phyloP scores from a whole-genome alignment of 2,113 vertebrate species.

The Sinosuthora webbiana region DNA sequence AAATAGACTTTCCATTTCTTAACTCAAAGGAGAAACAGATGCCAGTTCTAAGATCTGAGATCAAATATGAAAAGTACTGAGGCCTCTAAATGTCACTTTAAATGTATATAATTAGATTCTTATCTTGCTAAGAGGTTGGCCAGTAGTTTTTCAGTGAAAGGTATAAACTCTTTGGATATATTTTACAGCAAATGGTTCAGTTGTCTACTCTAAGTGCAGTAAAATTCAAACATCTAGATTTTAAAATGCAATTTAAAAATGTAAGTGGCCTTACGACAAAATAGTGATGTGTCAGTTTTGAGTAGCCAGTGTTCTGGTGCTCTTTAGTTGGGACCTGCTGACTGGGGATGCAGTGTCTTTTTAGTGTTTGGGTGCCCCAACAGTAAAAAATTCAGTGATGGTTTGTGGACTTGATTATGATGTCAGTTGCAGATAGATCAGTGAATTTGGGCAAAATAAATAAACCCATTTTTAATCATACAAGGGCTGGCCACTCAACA shows the following conservation, averaged over 20 bases:
- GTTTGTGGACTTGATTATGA: not conserved
- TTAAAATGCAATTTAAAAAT: not conserved
- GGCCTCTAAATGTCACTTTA: constrained; percentile 69
- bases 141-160: not conserved
- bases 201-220: not conserved
- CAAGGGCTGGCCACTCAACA: not conserved
- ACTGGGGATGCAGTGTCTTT: not conserved
- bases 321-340: not conserved
- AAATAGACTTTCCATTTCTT: constrained; percentile 77
- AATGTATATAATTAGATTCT: constrained; percentile 72
- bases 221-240: not conserved
- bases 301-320: not conserved
- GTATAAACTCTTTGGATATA: not conserved
- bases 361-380: not conserved
- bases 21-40: constrained; percentile 81
- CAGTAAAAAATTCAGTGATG: not conserved
- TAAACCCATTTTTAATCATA: not conserved
- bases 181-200: not conserved
- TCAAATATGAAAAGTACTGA: constrained; percentile 73
- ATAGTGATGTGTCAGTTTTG: not conserved
- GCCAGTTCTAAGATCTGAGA: constrained; percentile 64
- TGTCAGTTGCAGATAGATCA: not conserved
- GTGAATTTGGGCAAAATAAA: not conserved
- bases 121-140: constrained; percentile 58
- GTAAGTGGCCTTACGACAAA: not conserved